Evolutionary conservation across 2,797 vertebrate genomes (phyloP).

Genomic region (Podargus strigoides): DNA sequence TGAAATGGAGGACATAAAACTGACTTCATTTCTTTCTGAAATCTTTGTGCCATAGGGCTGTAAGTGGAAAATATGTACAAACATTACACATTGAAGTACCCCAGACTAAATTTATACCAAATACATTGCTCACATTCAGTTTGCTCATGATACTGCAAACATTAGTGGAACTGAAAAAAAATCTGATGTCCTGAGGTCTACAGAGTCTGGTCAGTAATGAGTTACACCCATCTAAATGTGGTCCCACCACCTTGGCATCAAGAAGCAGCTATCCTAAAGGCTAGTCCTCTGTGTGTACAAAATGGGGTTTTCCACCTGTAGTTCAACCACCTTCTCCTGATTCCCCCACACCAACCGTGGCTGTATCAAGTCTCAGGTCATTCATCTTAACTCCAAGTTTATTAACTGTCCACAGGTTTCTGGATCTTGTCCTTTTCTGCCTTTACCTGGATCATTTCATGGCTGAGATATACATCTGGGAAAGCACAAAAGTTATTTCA

Average conservation of each 20-base stretch:
- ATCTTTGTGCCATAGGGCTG: background rate
- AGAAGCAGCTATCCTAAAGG: background rate
- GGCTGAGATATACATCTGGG: background rate
- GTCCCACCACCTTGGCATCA: background rate
- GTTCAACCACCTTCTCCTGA: background rate
- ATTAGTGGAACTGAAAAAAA: background rate
- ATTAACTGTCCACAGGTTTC: background rate
- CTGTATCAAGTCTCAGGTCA: background rate
- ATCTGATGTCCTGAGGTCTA: background rate
- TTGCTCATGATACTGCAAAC: background rate
- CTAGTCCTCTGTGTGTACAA: background rate
- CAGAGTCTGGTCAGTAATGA: background rate
- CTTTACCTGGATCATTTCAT: background rate
- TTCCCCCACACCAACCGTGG: accelerated
- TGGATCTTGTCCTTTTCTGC: background rate
- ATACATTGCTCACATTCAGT: background rate
- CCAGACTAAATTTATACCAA: background rate
- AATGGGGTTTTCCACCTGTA: too few relatives aligned
- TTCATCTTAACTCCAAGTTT: background rate
- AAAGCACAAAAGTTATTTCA: background rate
- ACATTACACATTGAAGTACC: background rate
- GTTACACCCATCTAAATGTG: background rate
- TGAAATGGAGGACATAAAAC: background rate
- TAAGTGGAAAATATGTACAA: background rate
- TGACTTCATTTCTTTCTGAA: background rate